Base-by-base conservation (phyloP, 1,140 invertebrate genomes). In the Cheumatopsyche charites region DNA sequence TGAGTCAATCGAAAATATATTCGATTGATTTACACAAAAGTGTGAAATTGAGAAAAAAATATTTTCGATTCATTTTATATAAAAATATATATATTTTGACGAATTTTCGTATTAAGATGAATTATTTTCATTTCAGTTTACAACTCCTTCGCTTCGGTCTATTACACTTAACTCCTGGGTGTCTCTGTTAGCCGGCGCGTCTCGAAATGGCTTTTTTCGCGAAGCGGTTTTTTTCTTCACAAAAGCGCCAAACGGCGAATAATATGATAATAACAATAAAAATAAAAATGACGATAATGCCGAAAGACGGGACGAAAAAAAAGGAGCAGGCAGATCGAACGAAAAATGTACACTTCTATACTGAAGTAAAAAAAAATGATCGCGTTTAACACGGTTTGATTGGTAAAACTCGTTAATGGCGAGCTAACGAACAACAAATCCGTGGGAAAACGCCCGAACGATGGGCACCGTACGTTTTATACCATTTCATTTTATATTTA, bases 401-500 rank as follows among this genome's bases (percentile, higher is more conserved):
- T 55, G 65, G 65, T 67, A 52, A 67, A 52, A 21, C 65, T 67
- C 25, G 65, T 67, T 67, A 67, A 67, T 55, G 47, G 47, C n/a
- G 45, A 55, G 23, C 26, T 65, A 65, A 67, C 65, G 43, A 67
- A 62, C 58, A 41, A 62, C 58, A 41, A 62, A 49, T 26, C 36
- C 65, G 65, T 67, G 65, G 65, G 65, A 67, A 67, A 67, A 52
- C 62, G 17, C 21, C 6, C 61, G 25, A 62, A 42, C 19, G 36
- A 62, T 25, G 62, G 43, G 11, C 41, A 45, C 9, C n/a, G 17
- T 55, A 21, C 49, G 49, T 55, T 19, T 36, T 62, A 62, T 62
- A 4, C 9, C 9, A 36, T 13, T 62, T 29, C 12, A 55, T 55
- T 55, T 23, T 21, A 19, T 23, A 12, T 62, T 29, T 62, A 62